A percentile compares a stretch with the other conserved stretches of the same genome.
Conservation (phyloP, 2,888 invertebrate genomes). For the Chaetogeoica ovagalla region DNA sequence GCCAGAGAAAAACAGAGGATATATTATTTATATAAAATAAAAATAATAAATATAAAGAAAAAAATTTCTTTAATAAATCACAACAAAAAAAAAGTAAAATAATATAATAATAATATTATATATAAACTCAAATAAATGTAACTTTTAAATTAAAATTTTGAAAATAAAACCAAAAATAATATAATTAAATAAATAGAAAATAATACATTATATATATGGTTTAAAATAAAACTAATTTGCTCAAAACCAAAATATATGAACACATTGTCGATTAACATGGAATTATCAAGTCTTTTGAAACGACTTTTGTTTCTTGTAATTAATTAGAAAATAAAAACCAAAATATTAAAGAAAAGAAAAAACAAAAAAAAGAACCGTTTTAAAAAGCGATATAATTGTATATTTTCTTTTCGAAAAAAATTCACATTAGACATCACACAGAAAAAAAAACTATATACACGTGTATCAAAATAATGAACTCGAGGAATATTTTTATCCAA, state of each 20-base stretch:
- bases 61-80: neutral
- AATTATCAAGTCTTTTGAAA: conserved; percentile 30
- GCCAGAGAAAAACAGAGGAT: neutral
- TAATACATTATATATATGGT: conserved; percentile 15
- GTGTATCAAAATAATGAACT: conserved; percentile 53
- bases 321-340: conserved; percentile 21
- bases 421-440: conserved; percentile 53
- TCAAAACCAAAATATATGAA: conserved; percentile 30
- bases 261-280: conserved; percentile 8
- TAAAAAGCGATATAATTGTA: conserved; percentile 53
- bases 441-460: conserved; percentile 50
- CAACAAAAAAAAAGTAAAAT: no score
- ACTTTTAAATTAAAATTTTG: neutral
- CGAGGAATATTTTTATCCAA: conserved; percentile 49
- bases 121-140: no score
- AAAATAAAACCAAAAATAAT: conserved; percentile 23
- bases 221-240: conserved; percentile 16
- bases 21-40: neutral
- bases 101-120: no score
- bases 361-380: conserved; percentile 10
- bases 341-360: neutral
- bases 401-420: conserved; percentile 52
- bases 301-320: conserved; percentile 11
- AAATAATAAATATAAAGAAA: neutral
- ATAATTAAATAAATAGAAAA: conserved; percentile 16